Conservation (phyloP, 2,888 invertebrate species). For the Lumbricus terrestris region DNA sequence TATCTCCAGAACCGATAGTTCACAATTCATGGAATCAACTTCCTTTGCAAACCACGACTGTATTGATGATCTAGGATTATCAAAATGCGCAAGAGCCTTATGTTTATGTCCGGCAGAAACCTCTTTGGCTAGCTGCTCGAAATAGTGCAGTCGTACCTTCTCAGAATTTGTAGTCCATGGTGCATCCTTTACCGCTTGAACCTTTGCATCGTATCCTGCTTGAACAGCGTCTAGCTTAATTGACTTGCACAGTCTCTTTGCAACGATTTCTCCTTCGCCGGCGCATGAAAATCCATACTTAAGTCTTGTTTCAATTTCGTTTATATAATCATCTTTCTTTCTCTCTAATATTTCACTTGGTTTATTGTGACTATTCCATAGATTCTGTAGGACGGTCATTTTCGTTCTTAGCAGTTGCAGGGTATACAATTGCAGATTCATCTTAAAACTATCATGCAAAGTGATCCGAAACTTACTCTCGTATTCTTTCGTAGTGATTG, state of each 20-base stretch:
- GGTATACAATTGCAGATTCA: not conserved
- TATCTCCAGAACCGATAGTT: not conserved
- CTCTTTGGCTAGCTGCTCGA: not conserved
- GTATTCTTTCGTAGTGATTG: not conserved
- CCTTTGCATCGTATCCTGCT: not conserved
- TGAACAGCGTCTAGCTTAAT: not conserved
- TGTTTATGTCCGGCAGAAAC: not conserved
- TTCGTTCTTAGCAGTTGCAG: not conserved
- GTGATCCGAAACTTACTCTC: not conserved
- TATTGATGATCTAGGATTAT: not conserved
- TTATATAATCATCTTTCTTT: conserved; percentile 7
- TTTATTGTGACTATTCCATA: not conserved
- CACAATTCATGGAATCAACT: not conserved
- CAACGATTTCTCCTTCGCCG: conserved; percentile 6
- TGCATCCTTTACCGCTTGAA: not conserved
- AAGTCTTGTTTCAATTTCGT: conserved; percentile 8
- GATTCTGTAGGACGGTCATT: not conserved
- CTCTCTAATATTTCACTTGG: not conserved
- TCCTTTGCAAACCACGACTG: not conserved
- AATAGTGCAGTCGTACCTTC: not conserved
- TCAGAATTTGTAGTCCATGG: not conserved
- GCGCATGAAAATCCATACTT: conserved; percentile 8
- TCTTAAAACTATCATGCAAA: not conserved
- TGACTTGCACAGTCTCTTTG: not conserved
- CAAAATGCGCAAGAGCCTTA: not conserved